Percentiles rank a stretch among this genome's conserved stretches.
Conservation (phyloP, 2,888 invertebrate species). For the Brachyopa scutellaris region DNA sequence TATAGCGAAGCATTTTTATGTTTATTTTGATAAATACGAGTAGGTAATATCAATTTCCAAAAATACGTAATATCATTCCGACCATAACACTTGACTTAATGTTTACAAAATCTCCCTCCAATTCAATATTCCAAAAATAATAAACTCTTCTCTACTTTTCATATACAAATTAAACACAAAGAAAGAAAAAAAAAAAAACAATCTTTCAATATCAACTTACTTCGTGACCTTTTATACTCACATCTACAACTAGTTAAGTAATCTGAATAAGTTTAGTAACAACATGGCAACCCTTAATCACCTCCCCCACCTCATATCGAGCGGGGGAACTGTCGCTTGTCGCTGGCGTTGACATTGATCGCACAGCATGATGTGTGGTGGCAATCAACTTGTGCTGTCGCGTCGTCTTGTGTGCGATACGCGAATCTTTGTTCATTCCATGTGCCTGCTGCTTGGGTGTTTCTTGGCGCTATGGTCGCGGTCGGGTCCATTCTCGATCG, state of each 20-base stretch:
- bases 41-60: too few species aligned
- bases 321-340: conserved; percentile 8
- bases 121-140: conserved; percentile 7
- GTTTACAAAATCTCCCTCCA: neutral
- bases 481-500: conserved; percentile 35
- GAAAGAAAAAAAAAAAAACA: neutral
- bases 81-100: too few species aligned
- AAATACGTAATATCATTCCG: too few species aligned
- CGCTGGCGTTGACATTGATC: conserved; percentile 53
- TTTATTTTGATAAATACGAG: neutral
- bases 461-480: conserved; percentile 33
- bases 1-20: neutral
- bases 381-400: conserved; percentile 49
- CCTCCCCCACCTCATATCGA: conserved; percentile 33
- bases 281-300: conserved; percentile 47
- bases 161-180: too few species aligned
- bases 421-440: conserved; percentile 43
- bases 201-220: conserved; percentile 23
- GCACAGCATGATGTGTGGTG: conserved; percentile 54
- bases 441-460: conserved; percentile 34
- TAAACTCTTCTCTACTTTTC: neutral
- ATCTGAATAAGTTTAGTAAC: too few species aligned
- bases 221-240: too few species aligned
- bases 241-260: too few species aligned
- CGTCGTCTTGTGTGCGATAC: conserved; percentile 24